Base-by-base conservation (phyloP, 1,140 invertebrate species). In the Lasioglossum baleicum region DNA sequence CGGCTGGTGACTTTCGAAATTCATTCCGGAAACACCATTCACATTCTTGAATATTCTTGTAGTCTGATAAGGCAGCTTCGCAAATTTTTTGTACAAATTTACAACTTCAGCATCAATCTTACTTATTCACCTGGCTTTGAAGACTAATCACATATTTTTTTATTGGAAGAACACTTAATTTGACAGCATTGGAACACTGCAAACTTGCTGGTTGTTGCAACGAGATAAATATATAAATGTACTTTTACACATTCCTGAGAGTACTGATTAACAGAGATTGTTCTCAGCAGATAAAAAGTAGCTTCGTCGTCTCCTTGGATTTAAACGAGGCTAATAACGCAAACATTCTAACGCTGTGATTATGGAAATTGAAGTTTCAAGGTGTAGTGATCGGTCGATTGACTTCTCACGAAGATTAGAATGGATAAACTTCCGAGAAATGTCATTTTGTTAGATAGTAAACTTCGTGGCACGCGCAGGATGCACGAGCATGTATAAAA, bases 1-100 rank as follows among this genome's bases (percentile, higher is more conserved):
- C 88, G 85, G 81, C 83, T 88, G 83, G 80, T 77, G 80, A 85
- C 87, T 86, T 83, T 66, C 44, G 53, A 77, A 71, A 76, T 76
- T 76, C 71, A 73, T 79, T 53, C 61, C 26, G 42, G 48, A 65
- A 56, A 58, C 56, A 67, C 35, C 35, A 35, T 35, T 35, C 35
- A 2, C 35, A 5, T 4, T 5, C 35, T 4, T 35, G 35, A 5
- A 35, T 35, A 35, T 35, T 35, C 35, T 35, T 35, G 35, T 35
- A n/a, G 5, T 35, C 35, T 35, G 35, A 35, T 35, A 2, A 35
- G 35, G 35, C 35, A 35, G 35, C 35, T 35, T 35, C 3, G 35
- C 35, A 35, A 3, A 35, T 35, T 35, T 35, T 35, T 35, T 35
- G 3, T 35, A 35, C 35, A 35, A 35, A 35, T 35, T 35, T 2